Evolutionary conservation across 2,113 vertebrate genomes (phyloP).

Genomic region (Fulmarus glacialis): DNA sequence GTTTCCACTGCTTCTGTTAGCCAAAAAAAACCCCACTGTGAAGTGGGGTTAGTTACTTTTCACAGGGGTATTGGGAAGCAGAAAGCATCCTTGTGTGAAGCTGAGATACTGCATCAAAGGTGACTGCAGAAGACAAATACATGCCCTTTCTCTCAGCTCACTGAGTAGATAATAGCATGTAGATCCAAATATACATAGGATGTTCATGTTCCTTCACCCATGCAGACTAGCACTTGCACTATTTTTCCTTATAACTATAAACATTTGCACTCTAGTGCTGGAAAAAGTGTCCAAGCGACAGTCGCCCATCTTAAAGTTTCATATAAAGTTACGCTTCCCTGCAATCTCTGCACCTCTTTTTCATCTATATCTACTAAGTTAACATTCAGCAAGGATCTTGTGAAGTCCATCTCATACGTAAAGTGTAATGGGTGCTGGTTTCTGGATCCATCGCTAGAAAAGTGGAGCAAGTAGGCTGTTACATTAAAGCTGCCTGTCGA

Average conservation of each 20-base stretch:
- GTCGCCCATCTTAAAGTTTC: background rate
- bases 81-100: background rate
- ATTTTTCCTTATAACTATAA: background rate
- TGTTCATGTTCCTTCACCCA: background rate
- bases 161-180: background rate
- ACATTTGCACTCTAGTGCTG: background rate
- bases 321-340: background rate
- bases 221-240: background rate
- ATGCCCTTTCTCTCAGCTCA: background rate
- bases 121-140: background rate
- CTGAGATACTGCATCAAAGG: background rate
- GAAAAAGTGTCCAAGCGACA: background rate
- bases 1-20: background rate
- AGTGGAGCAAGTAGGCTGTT: background rate
- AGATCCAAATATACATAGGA: background rate
- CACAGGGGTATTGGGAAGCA: background rate
- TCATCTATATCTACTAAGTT: background rate
- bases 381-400: background rate
- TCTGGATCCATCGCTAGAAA: background rate
- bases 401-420: rapidly evolving
- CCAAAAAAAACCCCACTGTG: background rate
- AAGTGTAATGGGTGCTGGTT: background rate
- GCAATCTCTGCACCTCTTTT: background rate
- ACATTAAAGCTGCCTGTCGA: background rate
- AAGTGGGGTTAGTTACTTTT: background rate